Evolutionary conservation across 2,888 invertebrate genomes (phyloP).

Genomic region (Plemyria rubiginata): DNA sequence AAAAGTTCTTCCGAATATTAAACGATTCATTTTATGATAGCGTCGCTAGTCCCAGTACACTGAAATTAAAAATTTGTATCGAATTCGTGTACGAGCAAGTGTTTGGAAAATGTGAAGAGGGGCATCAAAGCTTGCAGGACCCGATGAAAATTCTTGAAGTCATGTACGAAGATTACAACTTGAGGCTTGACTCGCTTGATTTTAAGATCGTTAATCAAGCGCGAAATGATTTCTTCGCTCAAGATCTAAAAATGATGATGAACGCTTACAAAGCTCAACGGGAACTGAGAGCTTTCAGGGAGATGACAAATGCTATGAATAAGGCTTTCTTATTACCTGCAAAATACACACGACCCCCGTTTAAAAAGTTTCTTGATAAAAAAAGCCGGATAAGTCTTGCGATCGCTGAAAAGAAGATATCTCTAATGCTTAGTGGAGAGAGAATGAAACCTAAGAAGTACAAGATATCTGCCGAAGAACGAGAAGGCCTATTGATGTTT

Average conservation of each 20-base stretch:
- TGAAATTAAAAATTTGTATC: slow-evolving; percentile 77
- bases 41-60: slow-evolving; percentile 69
- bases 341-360: slow-evolving; percentile 61
- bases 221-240: slow-evolving; percentile 70
- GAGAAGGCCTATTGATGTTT: slow-evolving; percentile 66
- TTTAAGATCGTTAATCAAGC: slow-evolving; percentile 76
- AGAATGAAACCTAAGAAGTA: slow-evolving; percentile 55
- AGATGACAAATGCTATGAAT: slow-evolving; percentile 78
- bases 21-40: slow-evolving; percentile 72
- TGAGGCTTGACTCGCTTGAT: slow-evolving; percentile 72
- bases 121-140: slow-evolving; percentile 71
- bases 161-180: slow-evolving; percentile 77
- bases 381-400: slow-evolving; percentile 59
- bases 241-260: slow-evolving; percentile 75
- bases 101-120: slow-evolving; percentile 79
- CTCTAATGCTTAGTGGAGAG: slow-evolving; percentile 47
- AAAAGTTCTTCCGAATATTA: slow-evolving; percentile 76
- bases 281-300: slow-evolving; percentile 71
- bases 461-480: slow-evolving; percentile 67
- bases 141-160: slow-evolving; percentile 80
- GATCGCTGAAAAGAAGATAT: slow-evolving; percentile 57
- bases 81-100: slow-evolving; percentile 79
- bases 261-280: slow-evolving; percentile 74
- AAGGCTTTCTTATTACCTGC: slow-evolving; percentile 74
- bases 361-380: slow-evolving; percentile 67